Conservation (phyloP, 1,140 invertebrate genomes). For the Listronotus bonariensis region DNA sequence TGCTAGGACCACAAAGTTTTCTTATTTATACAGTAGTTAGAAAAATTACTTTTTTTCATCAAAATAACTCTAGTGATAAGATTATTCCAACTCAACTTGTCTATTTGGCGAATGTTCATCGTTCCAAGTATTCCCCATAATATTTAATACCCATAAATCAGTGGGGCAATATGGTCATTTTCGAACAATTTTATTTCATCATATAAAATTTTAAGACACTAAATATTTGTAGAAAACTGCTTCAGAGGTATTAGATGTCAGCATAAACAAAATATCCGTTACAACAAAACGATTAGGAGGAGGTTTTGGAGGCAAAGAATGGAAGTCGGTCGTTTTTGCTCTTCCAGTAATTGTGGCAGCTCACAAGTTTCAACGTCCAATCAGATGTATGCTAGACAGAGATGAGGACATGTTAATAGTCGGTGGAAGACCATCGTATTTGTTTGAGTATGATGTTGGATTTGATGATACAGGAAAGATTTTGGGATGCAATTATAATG, state of each 20-base stretch:
- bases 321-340: constrained; percentile 65
- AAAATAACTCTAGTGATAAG: too few relatives aligned
- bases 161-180: too few relatives aligned
- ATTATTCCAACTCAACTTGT: too few relatives aligned
- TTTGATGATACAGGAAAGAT: constrained; percentile 77
- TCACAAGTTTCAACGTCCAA: constrained; percentile 72
- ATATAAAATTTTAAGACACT: too few relatives aligned
- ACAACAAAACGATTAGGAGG: constrained; percentile 88
- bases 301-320: constrained; percentile 96
- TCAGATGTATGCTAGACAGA: constrained; percentile 87
- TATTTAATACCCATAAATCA: too few relatives aligned
- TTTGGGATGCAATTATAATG: constrained; percentile 68
- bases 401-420: constrained; percentile 93
- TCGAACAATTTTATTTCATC: too few relatives aligned
- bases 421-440: constrained; percentile 87
- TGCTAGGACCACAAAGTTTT: too few relatives aligned
- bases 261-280: constrained; percentile 74
- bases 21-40: too few relatives aligned
- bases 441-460: constrained; percentile 84
- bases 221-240: constrained; percentile 67
- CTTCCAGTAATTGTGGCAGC: constrained; percentile 74
- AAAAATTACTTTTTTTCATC: too few relatives aligned
- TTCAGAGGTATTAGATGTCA: constrained; percentile 75
- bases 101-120: too few relatives aligned
- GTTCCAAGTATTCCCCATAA: too few relatives aligned